Conservation (phyloP, 1,140 invertebrate species). For the Cyphomyrmex costatus region DNA sequence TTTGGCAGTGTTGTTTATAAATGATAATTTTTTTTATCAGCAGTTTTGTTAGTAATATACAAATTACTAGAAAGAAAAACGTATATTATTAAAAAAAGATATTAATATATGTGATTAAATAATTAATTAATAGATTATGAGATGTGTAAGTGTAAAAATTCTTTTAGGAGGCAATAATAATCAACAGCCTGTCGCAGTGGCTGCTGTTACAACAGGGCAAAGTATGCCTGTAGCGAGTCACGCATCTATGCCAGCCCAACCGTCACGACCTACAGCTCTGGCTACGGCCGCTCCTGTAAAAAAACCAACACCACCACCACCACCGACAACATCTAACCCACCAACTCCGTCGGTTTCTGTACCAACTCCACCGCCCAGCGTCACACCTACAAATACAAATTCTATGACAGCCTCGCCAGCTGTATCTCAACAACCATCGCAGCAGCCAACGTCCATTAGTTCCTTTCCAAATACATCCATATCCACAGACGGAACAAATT, state of each 20-base stretch:
- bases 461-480: slow-evolving; percentile 81
- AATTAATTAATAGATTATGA: not conserved
- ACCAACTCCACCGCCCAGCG: slow-evolving; percentile 83
- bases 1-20: not conserved
- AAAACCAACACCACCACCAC: slow-evolving; percentile 81
- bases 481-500: slow-evolving; percentile 74
- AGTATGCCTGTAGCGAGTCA: slow-evolving; percentile 84
- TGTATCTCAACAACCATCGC: slow-evolving; percentile 78
- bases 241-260: slow-evolving; percentile 85
- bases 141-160: slow-evolving; percentile 58
- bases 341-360: slow-evolving; percentile 81
- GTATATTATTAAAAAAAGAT: not conserved
- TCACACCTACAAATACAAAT: slow-evolving; percentile 83
- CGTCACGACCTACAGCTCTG: slow-evolving; percentile 84
- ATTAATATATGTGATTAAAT: not conserved
- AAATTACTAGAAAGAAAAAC: slow-evolving; percentile 10
- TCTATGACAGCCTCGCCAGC: slow-evolving; percentile 82
- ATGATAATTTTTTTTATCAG: not conserved
- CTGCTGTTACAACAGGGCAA: slow-evolving; percentile 77
- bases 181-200: slow-evolving; percentile 76
- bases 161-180: slow-evolving; percentile 77
- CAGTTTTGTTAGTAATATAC: not conserved
- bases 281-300: slow-evolving; percentile 84
- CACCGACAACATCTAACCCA: slow-evolving; percentile 77
- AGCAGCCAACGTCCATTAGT: slow-evolving; percentile 79